phyloP scores from a whole-genome alignment of 1,140 invertebrate genomes.

The Drosophila ohnishii region DNA sequence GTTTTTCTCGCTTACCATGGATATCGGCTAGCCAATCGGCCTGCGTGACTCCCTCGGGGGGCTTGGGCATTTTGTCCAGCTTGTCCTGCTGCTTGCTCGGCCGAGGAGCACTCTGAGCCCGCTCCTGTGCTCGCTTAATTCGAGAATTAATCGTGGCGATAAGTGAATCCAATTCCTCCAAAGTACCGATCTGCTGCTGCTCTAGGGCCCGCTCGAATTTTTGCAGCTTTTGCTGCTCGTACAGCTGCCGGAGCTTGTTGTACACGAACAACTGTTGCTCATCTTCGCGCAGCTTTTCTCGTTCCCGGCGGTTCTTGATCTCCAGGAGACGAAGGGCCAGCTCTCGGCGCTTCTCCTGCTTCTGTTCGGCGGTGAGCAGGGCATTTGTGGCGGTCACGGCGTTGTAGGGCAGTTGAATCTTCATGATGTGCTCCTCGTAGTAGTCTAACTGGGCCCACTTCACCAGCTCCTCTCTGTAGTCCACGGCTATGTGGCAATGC shows the following conservation, averaged over 20 bases:
- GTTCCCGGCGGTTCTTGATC: conserved; percentile 92
- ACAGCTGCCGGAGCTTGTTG: conserved; percentile 85
- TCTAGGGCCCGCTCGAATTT: conserved; percentile 85
- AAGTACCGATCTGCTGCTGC: conserved; percentile 85
- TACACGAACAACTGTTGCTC: conserved; percentile 93
- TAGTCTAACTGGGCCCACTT: conserved; percentile 92
- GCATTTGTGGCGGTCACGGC: conserved; percentile 78
- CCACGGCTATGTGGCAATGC: conserved; percentile 89
- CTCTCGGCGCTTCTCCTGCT: conserved; percentile 93
- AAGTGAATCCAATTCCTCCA: conserved; percentile 86
- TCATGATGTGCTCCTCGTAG: conserved; percentile 92
- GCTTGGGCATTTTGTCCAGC: conserved; percentile 84
- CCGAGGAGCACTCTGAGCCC: conserved; percentile 26
- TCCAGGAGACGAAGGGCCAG: conserved; percentile 91
- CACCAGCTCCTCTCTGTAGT: conserved; percentile 91
- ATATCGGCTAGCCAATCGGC: conserved; percentile 87
- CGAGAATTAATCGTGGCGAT: conserved; percentile 89
- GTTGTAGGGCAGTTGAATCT: conserved; percentile 92
- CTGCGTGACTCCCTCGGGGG: conserved; percentile 84
- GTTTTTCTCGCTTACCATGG: conserved; percentile 87
- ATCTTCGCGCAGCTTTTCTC: conserved; percentile 92
- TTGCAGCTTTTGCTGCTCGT: conserved; percentile 65
- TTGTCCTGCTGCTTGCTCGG: conserved; percentile 67
- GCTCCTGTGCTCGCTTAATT: conserved; percentile 87
- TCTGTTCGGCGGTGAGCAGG: conserved; percentile 89